Base-by-base conservation (phyloP, 2,113 vertebrate species). In the Phoenicopterus ruber region DNA sequence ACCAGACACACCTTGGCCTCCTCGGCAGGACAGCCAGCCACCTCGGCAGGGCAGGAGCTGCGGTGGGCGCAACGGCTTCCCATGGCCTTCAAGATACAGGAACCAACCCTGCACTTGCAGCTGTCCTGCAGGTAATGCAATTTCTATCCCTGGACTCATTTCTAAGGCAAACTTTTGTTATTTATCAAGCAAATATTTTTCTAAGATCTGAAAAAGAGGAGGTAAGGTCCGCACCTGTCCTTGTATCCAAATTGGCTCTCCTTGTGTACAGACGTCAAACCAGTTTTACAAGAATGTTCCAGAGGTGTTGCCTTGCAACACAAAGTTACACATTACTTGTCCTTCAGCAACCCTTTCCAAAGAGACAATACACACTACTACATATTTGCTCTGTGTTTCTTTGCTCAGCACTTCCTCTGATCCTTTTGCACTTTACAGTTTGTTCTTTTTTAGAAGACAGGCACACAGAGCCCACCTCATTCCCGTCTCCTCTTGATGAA, bases 211-310 rank as follows among this genome's bases (percentile, higher is more conserved):
- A 87, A 55, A 79, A 55, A 17, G 26, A 92, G 38, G 18, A 86
- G 32, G 65, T 71, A 82, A 82, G 25, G 28, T 70, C 82, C 90
- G 26, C 40, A 44, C 14, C 36, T 87, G 78, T 54, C 81, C 86
- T 96, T 88, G 55, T 81, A 66, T 49, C 73, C 62, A 85, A 47
- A 40, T 9, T 65, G 66, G 14, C 34, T 82, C 61, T 87, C 69
- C 61, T 85, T 90, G 66, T 26, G 9, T 49, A 69, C 31, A 90
- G 91, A 90, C 0, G 4, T 78, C 87, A 95, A 96, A 96, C 94
- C 93, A 91, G 96, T 97, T 97, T 80, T 85, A 80, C 91, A 17
- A 93, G 96, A 95, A 87, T 62, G 78, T 90, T 91, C 78, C 81
- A 52, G 84, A 94, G 72, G 70, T 87, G 84, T 63, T 94, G 65